Evolutionary conservation across 2,113 vertebrate genomes (phyloP).

Genomic region (Calypte anna): DNA sequence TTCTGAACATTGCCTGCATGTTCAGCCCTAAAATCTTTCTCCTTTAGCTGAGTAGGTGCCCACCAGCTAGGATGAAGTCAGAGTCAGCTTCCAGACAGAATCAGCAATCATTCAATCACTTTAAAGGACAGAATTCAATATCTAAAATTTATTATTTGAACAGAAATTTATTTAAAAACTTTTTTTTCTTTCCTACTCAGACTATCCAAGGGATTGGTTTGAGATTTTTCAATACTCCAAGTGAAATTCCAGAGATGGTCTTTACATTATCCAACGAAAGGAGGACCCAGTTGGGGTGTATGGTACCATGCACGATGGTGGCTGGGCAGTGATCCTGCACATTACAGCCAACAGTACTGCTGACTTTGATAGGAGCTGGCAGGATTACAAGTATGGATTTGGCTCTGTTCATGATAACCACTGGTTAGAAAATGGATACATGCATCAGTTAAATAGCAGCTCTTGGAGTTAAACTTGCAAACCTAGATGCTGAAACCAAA

Average conservation of each 20-base stretch:
- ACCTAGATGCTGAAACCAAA: slow-evolving; percentile 76
- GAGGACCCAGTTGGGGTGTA: slow-evolving; percentile 76
- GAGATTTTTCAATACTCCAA: slow-evolving; percentile 83
- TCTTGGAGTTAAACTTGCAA: slow-evolving; percentile 86
- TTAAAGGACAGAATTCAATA: background rate
- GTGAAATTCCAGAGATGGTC: slow-evolving; percentile 79
- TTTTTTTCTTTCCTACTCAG: slow-evolving; percentile 43
- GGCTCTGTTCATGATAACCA: slow-evolving; percentile 82
- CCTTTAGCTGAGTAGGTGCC: background rate
- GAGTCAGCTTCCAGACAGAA: background rate
- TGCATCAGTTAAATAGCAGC: slow-evolving; percentile 79
- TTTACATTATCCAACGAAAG: slow-evolving; percentile 84
- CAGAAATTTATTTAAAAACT: background rate
- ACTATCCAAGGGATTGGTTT: slow-evolving; percentile 82
- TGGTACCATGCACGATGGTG: slow-evolving; percentile 88
- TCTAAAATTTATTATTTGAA: background rate
- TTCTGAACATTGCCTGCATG: background rate
- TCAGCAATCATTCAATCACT: background rate
- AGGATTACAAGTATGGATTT: slow-evolving; percentile 87
- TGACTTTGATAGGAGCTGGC: slow-evolving; percentile 85
- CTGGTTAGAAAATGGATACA: slow-evolving; percentile 87
- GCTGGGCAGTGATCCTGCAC: slow-evolving; percentile 90
- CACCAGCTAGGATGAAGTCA: background rate
- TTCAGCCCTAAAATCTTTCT: background rate
- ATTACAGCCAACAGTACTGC: slow-evolving; percentile 88